Base-by-base conservation (phyloP, 2,113 vertebrate species). In the Gymnocephalus cernua region DNA sequence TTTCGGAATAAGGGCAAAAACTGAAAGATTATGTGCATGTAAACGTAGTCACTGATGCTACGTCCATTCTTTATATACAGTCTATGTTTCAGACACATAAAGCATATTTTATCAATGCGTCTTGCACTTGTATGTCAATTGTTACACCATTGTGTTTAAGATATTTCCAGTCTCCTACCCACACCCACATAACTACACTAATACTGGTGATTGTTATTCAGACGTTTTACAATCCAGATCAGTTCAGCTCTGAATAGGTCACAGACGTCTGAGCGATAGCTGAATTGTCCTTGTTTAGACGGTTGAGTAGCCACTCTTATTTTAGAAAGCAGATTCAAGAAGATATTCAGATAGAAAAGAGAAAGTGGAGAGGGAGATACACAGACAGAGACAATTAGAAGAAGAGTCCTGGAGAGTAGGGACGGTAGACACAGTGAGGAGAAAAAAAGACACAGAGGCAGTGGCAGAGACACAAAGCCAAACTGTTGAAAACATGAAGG, bases 391-490 rank as follows among this genome's bases (percentile, higher is more conserved):
- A 70, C 72, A 77, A 62, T 74, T 68, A 56, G 29, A 62, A 27
- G 21, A 41, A 47, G 56, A 23, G 27, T 58, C 51, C 23, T 63
- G 27, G 19, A 63, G 63, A 53, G 16, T 13, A 45, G 16, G 35
- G 23, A 41, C 47, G 19, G 23, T 4, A 5, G 19, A 56, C 8
- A 32, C 18, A 54, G 58, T 18, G n/a, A 64, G 35, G 21, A 19
- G 19, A 18, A 15, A 18, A 32, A 80, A 75, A 68, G 9, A 25
- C 50, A 44, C 23, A 25, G n/a, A 45, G 70, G 67, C 19, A 66
- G 32, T 47, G 65, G 14, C 48, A 62, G 35, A 59, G 11, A 73
- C 38, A 83, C 62, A 79, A 80, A 85, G 71, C 18, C 59, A 61
- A 67, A 29, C 13, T 6, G 76, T 6, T 63, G 51, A 59, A 82